Evolutionary conservation across 2,113 vertebrate species (phyloP), one percentile per base, ranked within the genome.

Genomic region (Hirundichthys speculiger): DNA sequence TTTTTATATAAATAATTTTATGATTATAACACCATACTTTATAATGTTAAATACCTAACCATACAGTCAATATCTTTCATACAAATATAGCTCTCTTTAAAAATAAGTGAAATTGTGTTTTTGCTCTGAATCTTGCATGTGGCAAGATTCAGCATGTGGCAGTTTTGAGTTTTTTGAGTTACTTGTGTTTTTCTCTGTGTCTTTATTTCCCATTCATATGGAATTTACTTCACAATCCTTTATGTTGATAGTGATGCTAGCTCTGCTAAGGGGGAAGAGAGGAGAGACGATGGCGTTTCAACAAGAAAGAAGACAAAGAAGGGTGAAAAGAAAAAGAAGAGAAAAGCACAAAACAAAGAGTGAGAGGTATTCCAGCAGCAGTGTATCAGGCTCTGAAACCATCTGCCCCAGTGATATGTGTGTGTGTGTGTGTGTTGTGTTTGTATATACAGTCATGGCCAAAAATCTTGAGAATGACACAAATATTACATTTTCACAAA

Each of bases 261-360:
- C 53, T 90, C 72, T 51, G 65, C 74, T 30, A 81, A 87, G 3
- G 65, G 77, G 21, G 66, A 61, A 40, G 41, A 47, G 16, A 88
- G 86, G 39, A 65, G 79, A 55, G 73, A 76, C 15, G 86, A 63
- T 46, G 38, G 80, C 30, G 73, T 71, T 50, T 86, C 84, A 59
- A n/a, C 77, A 14, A 91, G 89, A 66, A 91, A 90, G 84, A 95
- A 88, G 64, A 94, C 90, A 52, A 93, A 80, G 53, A 90, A 92
- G 64, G 89, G 90, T 82, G 96, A 93, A 73, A 92, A 93, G 65
- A 95, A 93, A 62, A 95, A 83, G 74, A 94, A 92, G 21, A 95
- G 94, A 93, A 25, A 92, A 93, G 57, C 93, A 89, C 48, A 93
- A 89, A 70, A 93, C 83, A 69, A 88, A 38, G 0, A 79, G 25